Conservation (phyloP, 2,797 vertebrate genomes). For the Esox lucius region DNA sequence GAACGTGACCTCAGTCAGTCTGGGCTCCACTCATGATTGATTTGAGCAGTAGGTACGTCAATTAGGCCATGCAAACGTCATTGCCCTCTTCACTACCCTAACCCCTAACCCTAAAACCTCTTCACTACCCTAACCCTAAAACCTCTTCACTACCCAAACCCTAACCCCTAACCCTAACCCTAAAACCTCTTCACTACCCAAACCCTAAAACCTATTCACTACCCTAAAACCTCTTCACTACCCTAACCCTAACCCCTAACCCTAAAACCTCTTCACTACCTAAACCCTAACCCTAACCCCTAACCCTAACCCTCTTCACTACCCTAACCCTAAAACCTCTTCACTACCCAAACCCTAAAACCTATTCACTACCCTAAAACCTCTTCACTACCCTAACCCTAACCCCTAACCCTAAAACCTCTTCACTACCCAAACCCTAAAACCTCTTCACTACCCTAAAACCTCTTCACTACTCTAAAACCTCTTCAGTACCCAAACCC, state of each 20-base stretch:
- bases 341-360: not conserved
- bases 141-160: not conserved
- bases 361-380: too few relatives aligned
- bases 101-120: too few relatives aligned
- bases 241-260: too few relatives aligned
- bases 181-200: not conserved
- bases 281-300: too few relatives aligned
- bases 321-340: too few relatives aligned
- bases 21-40: conserved; percentile 44
- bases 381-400: not conserved
- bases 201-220: too few relatives aligned
- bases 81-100: not conserved
- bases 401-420: too few relatives aligned
- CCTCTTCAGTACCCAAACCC: not conserved
- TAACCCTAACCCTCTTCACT: not conserved
- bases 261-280: not conserved
- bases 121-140: not conserved
- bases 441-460: not conserved
- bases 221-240: not conserved
- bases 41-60: conserved; percentile 35
- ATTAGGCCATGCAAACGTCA: conserved; percentile 12
- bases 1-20: conserved; percentile 40
- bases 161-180: too few relatives aligned
- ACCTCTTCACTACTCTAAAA: too few relatives aligned
- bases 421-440: not conserved